These are phyloP conservation scores for Abrostola tripartita DNA, from an alignment of 2,888 invertebrate genomes.

Conservation along the genomic window DNA sequence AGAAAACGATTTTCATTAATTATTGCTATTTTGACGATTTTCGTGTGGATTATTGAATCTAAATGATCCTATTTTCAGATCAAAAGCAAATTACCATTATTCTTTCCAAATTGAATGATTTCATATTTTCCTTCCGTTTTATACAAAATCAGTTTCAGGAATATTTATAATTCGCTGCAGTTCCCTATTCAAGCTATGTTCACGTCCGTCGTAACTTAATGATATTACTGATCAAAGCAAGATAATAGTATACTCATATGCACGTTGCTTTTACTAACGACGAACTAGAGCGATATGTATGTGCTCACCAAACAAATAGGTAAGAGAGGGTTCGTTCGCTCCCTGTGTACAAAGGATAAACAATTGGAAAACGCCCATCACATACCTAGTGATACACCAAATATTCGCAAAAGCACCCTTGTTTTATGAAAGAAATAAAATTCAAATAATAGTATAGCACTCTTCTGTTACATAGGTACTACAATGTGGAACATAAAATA, in stretches of 20 bases:
- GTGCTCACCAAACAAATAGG: slow-evolving; percentile 38
- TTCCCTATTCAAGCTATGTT: no score
- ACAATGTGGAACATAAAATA: slow-evolving; percentile 19
- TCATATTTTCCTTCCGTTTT: no score
- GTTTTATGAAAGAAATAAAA: slow-evolving; percentile 24
- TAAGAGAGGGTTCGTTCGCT: slow-evolving; percentile 20
- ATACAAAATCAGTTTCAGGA: no score
- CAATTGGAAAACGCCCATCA: slow-evolving; percentile 38
- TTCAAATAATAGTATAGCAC: slow-evolving; percentile 12
- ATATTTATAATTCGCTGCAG: no score
- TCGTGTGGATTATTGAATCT: no score
- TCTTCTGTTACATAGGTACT: slow-evolving; percentile 15
- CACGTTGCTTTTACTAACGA: slow-evolving; percentile 21
- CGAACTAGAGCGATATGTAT: slow-evolving; percentile 30
- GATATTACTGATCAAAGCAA: slow-evolving; percentile 34
- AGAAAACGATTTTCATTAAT: no score
- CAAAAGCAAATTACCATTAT: no score
- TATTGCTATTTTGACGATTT: no score
- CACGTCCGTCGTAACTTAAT: neutral
- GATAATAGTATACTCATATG: slow-evolving; percentile 18
- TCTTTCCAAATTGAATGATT: no score
- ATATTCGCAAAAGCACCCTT: slow-evolving; percentile 26
- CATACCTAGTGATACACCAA: slow-evolving; percentile 10
- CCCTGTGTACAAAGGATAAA: slow-evolving; percentile 38
- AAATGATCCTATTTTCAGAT: no score